Base-by-base conservation (phyloP, 2,113 vertebrate genomes). In the Atrichornis clamosus region DNA sequence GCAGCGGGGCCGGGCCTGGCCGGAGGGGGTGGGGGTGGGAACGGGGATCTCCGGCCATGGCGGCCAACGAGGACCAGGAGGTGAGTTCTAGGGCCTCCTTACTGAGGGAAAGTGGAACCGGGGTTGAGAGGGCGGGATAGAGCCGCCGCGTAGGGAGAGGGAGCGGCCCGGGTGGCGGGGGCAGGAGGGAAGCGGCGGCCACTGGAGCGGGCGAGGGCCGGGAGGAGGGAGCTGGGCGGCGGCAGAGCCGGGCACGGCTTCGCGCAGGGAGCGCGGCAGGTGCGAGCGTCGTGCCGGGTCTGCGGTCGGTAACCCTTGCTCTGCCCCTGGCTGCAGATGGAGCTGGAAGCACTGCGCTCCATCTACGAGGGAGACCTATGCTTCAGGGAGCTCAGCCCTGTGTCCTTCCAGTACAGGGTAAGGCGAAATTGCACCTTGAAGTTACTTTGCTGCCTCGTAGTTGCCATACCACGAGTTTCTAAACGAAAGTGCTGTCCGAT, bases 311-410 rank as follows among this genome's bases (percentile, higher is more conserved):
- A 60, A 79, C 26, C 37, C 7, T 14, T 64, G 69, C 35, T 83
- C 37, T 83, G 68, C 60, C 24, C 19, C 73, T 27, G 47, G 50
- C 96, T 92, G 65, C 97, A 99, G 99, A 99, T 99, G 99, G 99
- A 99, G 96, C 96, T 99, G 96, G 99, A 99, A 84, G 99, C 99
- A 67, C 98, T 99, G 70, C 99, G 98, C 47, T 99, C 99, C 13
- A 99, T 99, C 96, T 99, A 99, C 63, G 99, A 99, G 97, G 99
- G 99, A 47, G 99, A 99, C 21, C 97, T 98, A 9, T 98, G 99
- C 95, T 99, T 99, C 97, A 99, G 98, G 91, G 99, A 99, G 92
- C 97, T 99, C 39, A 99, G 98, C 93, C 98, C 99, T 1, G 97
- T 98, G 67, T 99, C 98, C 28, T 99, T 99, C 96, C 99, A 99